Base-by-base conservation (phyloP, 1,140 invertebrate genomes). In the Trachymyrmex septentrionalis region DNA sequence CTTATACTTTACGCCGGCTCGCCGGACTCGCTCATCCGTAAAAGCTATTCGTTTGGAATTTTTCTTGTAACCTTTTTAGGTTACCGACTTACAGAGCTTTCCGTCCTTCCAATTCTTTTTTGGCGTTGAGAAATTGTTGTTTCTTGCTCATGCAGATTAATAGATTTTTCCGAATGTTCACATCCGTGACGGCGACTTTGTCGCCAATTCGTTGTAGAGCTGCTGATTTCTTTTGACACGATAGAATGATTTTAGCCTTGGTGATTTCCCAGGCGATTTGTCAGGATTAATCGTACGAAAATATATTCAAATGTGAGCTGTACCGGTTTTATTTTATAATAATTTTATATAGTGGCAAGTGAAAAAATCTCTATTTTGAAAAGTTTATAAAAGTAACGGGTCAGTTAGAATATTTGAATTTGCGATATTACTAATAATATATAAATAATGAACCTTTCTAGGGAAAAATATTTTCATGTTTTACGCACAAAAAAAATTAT, bases 31-130 rank as follows among this genome's bases (percentile, higher is more conserved):
- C 50, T 77, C 80, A 55, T 50, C 85, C 88, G 90, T 90, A 86
- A 93, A 87, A 87, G 87, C 91, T 91, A 82, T 88, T 88, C 81
- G 10, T 38, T n/a, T 73, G 12, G 87, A 87, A 91, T 92, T 87
- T 81, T 27, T 21, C 38, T 87, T 55, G 73, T 92, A 84, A 72
- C 66, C 73, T 71, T 88, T 88, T 90, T 77, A 59, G 76, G 53
- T 73, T 82, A 86, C 64, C 24, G 77, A 0, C 21, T 87, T 86
- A 86, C 21, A 53, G 6, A 64, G 24, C 73, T 81, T n/a, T 44
- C 53, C 55, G 12, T 48, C n/a, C 38, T 66, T 30, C 24, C 12
- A n/a, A 66, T 78, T 53, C 73, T 63, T 34, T 27, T 19, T 0
- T 38, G n/a, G 38, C 24, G 27, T 59, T 69, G 78, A 75, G 38